These are phyloP conservation scores for Chaenodraco wilsoni DNA, from an alignment of 2,797 vertebrate species.

Conservation along the genomic window DNA sequence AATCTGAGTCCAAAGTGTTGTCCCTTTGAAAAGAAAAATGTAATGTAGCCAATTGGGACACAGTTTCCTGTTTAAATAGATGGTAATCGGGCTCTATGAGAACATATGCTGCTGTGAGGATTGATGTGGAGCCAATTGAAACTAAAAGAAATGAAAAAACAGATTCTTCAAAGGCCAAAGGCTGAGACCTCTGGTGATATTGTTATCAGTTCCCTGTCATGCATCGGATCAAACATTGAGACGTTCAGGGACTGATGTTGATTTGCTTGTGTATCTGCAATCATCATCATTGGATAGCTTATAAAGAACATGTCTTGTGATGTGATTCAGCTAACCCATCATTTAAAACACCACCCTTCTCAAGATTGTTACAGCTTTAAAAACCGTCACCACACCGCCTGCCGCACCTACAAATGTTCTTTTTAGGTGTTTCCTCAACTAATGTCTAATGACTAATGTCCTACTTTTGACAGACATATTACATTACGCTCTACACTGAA, in stretches of 20 bases:
- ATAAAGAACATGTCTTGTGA: neutral
- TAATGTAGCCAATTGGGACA: slow-evolving; percentile 37
- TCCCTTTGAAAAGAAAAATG: slow-evolving; percentile 46
- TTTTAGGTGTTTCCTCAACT: no score
- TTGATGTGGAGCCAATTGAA: slow-evolving; percentile 67
- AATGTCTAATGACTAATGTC: neutral
- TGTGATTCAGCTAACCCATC: neutral
- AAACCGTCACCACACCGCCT: neutral
- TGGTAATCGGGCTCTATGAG: slow-evolving; percentile 54
- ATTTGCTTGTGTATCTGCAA: slow-evolving; percentile 2
- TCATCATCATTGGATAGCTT: neutral
- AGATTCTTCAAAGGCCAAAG: slow-evolving; percentile 69
- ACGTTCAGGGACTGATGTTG: slow-evolving; percentile 8
- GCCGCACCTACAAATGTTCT: neutral
- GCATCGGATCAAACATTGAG: slow-evolving; percentile 44
- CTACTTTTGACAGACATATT: neutral
- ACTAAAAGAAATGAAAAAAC: slow-evolving; percentile 59
- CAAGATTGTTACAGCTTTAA: no score
- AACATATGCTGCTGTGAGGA: slow-evolving; percentile 54
- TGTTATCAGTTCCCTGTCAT: slow-evolving; percentile 57
- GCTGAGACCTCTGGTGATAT: slow-evolving; percentile 50
- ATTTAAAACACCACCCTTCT: neutral
- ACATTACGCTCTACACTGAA: neutral
- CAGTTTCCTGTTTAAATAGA: slow-evolving; percentile 66
- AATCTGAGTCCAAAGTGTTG: slow-evolving; percentile 28